Conservation (phyloP, 2,113 vertebrate genomes). For the human (Homo sapiens) region DNA sequence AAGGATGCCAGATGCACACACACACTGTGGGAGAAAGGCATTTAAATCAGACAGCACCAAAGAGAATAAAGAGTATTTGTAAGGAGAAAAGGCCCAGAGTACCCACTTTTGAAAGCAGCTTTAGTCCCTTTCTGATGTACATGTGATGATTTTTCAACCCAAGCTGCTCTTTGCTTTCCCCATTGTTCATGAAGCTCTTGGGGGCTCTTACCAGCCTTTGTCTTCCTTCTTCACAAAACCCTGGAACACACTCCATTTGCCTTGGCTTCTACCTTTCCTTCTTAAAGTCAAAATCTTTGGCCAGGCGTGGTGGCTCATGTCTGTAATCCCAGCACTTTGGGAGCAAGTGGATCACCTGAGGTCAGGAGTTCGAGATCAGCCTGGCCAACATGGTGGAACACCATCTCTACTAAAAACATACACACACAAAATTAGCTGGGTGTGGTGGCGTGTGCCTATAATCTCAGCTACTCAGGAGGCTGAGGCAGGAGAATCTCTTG, state of each 20-base stretch:
- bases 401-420: too few relatives aligned
- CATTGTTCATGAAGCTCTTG: not conserved
- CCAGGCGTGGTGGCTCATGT: too few relatives aligned
- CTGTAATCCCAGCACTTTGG: too few relatives aligned
- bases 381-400: too few relatives aligned
- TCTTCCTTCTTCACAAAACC: not conserved
- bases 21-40: not conserved
- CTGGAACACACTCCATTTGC: not conserved
- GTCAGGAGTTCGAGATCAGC: too few relatives aligned
- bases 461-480: too few relatives aligned
- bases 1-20: not conserved
- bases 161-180: accelerated
- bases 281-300: not conserved
- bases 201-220: not conserved
- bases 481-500: too few relatives aligned
- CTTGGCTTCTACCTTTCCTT: not conserved
- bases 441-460: accelerated
- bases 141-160: not conserved
- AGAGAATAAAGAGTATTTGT: not conserved
- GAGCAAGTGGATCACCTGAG: too few relatives aligned
- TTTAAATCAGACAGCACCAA: not conserved
- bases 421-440: too few relatives aligned
- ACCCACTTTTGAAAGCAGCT: accelerated
- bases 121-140: not conserved
- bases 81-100: not conserved